Conservation (phyloP, 1,140 invertebrate genomes). For the Centruroides sculpturatus region DNA sequence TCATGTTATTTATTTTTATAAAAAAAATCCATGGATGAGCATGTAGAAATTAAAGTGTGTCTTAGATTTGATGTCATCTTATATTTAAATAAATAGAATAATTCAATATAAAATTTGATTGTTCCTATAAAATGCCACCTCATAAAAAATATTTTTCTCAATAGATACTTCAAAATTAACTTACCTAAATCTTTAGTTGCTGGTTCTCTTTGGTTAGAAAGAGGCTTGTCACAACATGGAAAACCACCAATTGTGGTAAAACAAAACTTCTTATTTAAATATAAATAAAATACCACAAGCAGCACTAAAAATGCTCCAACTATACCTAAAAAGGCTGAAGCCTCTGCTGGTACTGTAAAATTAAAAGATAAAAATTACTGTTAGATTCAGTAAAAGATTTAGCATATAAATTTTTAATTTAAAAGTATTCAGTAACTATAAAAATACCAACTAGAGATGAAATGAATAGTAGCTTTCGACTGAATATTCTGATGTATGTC, state of each 20-base stretch:
- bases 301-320: slow-evolving; percentile 55
- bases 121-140: too few relatives aligned
- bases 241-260: slow-evolving; percentile 44
- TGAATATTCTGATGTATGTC: too few relatives aligned
- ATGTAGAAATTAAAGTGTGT: too few relatives aligned
- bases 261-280: slow-evolving; percentile 61
- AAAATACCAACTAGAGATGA: too few relatives aligned
- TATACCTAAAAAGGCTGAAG: slow-evolving; percentile 57
- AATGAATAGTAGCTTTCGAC: too few relatives aligned
- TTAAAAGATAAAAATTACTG: slow-evolving; percentile 2
- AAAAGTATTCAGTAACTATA: too few relatives aligned
- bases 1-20: neutral
- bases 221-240: slow-evolving; percentile 42
- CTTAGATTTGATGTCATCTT: too few relatives aligned
- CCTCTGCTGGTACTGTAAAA: slow-evolving; percentile 52
- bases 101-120: too few relatives aligned
- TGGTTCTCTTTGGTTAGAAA: slow-evolving; percentile 27
- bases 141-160: neutral
- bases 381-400: too few relatives aligned
- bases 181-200: slow-evolving; percentile 27
- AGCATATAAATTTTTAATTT: too few relatives aligned
- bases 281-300: slow-evolving; percentile 59
- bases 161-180: neutral
- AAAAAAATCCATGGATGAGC: neutral
- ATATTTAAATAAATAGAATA: too few relatives aligned